Evolutionary conservation across 2,888 invertebrate species (phyloP).

Genomic region (Tenthredo livida): DNA sequence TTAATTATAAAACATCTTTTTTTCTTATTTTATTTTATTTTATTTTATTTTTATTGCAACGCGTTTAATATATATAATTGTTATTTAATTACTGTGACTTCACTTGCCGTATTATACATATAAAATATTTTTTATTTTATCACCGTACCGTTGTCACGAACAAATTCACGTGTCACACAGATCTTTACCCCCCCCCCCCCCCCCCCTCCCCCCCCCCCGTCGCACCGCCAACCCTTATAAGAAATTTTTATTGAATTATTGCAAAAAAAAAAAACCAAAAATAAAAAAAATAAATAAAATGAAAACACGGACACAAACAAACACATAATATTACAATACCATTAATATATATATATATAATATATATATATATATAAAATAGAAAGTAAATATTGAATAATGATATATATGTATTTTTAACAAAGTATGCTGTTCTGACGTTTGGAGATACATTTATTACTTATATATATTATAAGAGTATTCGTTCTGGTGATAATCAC

Average conservation of each 20-base stretch:
- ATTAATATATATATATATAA: constrained; percentile 54
- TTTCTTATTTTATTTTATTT: neutral
- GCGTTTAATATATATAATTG: constrained; percentile 11
- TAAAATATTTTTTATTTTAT: neutral
- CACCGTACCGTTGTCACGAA: constrained; percentile 8
- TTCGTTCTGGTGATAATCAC: constrained; percentile 17
- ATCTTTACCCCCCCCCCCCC: neutral
- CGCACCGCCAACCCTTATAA: neutral
- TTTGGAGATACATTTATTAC: constrained; percentile 39
- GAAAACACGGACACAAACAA: constrained; percentile 60
- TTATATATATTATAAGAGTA: constrained; percentile 34
- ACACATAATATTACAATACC: constrained; percentile 59
- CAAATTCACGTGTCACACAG: constrained; percentile 12
- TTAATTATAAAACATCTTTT: neutral
- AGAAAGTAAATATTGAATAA: constrained; percentile 60
- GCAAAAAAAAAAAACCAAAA: neutral
- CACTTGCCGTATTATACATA: constrained; percentile 21
- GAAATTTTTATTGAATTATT: constrained; percentile 32
- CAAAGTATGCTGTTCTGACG: constrained; percentile 55
- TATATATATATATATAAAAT: constrained; percentile 52
- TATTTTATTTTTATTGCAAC: neutral
- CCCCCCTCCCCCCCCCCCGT: neutral
- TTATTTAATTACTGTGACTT: constrained; percentile 5
- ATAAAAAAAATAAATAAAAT: neutral
- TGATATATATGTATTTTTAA: constrained; percentile 62